A percentile compares a stretch with the other conserved stretches of the same genome.
These are phyloP conservation scores for Thinocorus orbignyianus DNA, from an alignment of 2,113 vertebrate genomes.

Conservation along the genomic window DNA sequence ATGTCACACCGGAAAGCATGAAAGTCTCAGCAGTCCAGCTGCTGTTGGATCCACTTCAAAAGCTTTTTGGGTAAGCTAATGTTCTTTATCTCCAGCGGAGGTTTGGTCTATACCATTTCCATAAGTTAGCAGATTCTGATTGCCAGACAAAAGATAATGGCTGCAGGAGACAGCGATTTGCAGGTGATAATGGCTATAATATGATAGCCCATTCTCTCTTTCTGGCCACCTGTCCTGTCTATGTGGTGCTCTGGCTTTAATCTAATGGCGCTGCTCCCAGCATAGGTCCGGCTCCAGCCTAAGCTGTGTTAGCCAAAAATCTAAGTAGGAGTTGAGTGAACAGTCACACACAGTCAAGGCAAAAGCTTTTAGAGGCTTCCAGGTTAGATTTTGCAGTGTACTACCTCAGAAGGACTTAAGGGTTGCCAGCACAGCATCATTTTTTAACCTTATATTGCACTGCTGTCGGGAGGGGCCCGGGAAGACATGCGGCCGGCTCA, in stretches of 20 bases:
- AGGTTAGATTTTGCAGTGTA: background rate
- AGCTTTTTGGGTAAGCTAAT: background rate
- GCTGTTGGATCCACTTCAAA: background rate
- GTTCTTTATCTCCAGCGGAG: background rate
- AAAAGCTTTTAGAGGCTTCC: background rate
- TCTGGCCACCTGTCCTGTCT: background rate
- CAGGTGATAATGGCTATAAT: background rate
- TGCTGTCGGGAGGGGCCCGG: too few species aligned
- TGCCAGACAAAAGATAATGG: background rate
- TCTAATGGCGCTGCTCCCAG: background rate
- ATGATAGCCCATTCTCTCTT: background rate
- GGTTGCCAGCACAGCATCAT: background rate
- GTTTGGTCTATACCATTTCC: background rate
- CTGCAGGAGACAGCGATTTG: background rate
- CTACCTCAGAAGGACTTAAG: background rate
- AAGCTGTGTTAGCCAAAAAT: background rate
- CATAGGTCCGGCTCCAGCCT: background rate
- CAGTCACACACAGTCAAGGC: background rate
- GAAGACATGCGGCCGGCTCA: too few species aligned
- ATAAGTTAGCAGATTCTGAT: background rate
- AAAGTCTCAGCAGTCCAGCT: background rate
- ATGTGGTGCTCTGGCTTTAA: background rate
- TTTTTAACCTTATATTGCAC: background rate
- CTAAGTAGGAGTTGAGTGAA: background rate
- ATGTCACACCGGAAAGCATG: background rate